Evolutionary conservation across 2,888 invertebrate genomes (phyloP), one percentile per base, ranked within the genome.

Genomic region (Pteria penguin): DNA sequence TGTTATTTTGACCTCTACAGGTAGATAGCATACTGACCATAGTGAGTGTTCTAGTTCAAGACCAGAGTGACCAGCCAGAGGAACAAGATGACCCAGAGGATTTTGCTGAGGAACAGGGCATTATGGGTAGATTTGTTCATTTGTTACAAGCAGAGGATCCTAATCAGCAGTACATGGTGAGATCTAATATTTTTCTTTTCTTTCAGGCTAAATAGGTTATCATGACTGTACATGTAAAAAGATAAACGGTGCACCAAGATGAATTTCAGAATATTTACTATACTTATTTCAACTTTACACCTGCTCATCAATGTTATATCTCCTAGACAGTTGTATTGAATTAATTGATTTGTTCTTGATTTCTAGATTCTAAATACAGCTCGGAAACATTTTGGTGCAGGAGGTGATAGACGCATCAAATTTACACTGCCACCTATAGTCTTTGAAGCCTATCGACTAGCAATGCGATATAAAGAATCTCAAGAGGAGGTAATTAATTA

Each of bases 371-470:
- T 99, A 72, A 97, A 96, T 86, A 94, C 96, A 2, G 96, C 98
- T 0, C 94, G 97, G 75, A 97, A 97, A 91, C 96, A 96, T 85
- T 94, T 99, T 83, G 96, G 96, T 58, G 94, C 94, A n/a, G 99
- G 99, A 26, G 98, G 98, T 0, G 95, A 96, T 11, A 94, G 95
- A 73, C 94, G 99, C 77, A 96, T 99, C 67, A 96, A 96, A 83
- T 96, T 96, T 92, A 97, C 97, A 0, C 94, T 99, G 85, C 99
- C 99, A 26, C 97, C 99, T 0, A 94, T 99, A 36, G 95, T 99
- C 69, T 98, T 99, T 93, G 96, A 97, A 91, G 97, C 98, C 0
- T 98, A 90, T 78, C 85, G 87, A 69, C 93, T 99, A 36, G 97
- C 98, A 0, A 96, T 95, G 91, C 95, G 95, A 71, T 98, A 97